Evolutionary conservation across 1,140 invertebrate genomes (phyloP), one percentile per base, ranked within the genome.

Genomic region (Drosophila pallidifrons): DNA sequence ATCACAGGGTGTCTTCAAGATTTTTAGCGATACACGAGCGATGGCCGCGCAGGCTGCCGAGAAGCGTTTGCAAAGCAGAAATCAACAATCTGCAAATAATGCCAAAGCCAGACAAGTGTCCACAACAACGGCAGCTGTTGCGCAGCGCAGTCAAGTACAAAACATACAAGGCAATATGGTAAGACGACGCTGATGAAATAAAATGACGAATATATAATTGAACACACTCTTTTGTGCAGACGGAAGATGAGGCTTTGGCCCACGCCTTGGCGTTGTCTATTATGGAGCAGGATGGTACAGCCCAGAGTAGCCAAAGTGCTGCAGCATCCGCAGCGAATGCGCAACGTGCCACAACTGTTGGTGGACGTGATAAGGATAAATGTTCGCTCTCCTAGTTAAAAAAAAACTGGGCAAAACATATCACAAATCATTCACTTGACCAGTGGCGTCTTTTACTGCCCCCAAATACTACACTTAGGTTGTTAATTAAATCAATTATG

Each of bases 171-270:
- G 95, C 65, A 94, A 94, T 85, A 94, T 95, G 94, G 95, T 95
- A 89, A 92, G 91, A 91, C 20, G 20, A 0, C 6, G 20, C 20
- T 25, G n/a, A 49, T 25, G 15, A 1, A 54, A 35, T 30, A 15
- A 35, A 0, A 3, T 0, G 28, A 1, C 51, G 10, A 2, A 43
- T n/a, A 35, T 30, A 11, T 11, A 5, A 28, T 28, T n/a, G 10
- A 32, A 15, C 5, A 7, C 1, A 1, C 13, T 43, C 7, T 1
- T 58, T 70, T 57, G 32, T 74, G 16, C 55, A 92, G 94, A 96
- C 94, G 74, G 97, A 98, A 94, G 97, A 98, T 91, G 97, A 98
- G 93, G 97, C 97, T 0, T 91, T 98, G 59, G 97, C 97, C 0
- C 94, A 95, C 82, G 97, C 97, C 0, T 92, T 98, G 7, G 96